These are phyloP conservation scores for Drosophila baimaii DNA, from an alignment of 1,140 invertebrate genomes.

Conservation along the genomic window DNA sequence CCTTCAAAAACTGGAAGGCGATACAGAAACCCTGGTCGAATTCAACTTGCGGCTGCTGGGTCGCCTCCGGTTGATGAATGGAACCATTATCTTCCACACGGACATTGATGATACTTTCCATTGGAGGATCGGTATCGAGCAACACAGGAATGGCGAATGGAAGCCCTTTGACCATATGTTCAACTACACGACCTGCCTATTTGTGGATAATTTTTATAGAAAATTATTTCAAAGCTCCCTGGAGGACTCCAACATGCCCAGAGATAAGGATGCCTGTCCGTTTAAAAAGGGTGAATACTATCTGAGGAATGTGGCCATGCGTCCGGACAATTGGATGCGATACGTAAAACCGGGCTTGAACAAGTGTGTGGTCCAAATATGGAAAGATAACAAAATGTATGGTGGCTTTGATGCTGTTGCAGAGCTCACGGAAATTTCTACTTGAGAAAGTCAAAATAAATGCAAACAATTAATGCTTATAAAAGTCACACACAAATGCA, in stretches of 20 bases:
- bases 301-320: background rate
- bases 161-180: background rate
- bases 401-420: background rate
- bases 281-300: conserved; percentile 14
- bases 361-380: background rate
- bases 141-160: conserved; percentile 6
- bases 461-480: no score
- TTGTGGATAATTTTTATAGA: background rate
- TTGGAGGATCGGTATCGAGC: background rate
- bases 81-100: background rate
- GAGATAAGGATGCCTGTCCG: background rate
- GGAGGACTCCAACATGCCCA: background rate
- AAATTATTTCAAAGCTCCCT: background rate
- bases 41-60: conserved; percentile 4
- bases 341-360: background rate
- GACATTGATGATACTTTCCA: background rate
- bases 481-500: no score
- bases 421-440: background rate
- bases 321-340: background rate
- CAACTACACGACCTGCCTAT: background rate
- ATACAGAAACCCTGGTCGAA: conserved; percentile 9
- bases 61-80: background rate
- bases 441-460: background rate
- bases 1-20: background rate
- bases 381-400: background rate